Conservation (phyloP, 2,797 vertebrate species). For the Ctenochaetus hawaiiensis region DNA sequence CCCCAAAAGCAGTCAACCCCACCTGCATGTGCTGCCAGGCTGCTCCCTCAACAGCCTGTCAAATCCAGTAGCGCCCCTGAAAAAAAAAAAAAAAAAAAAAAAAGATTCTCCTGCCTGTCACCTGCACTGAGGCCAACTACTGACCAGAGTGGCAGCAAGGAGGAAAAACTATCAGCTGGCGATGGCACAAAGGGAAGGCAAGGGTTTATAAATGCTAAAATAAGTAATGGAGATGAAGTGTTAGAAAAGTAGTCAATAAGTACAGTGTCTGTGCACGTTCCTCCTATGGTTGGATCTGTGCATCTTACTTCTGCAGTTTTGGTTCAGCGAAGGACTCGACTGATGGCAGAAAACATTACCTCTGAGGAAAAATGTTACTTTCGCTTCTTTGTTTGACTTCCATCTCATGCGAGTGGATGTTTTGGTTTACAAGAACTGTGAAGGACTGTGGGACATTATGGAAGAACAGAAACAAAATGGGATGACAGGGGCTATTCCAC, state of each 20-base stretch:
- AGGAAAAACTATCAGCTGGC: conserved; percentile 48
- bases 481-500: conserved; percentile 19
- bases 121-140: conserved; percentile 58
- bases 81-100: neutral
- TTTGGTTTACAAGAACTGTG: conserved; percentile 35
- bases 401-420: conserved; percentile 60
- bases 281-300: conserved; percentile 84
- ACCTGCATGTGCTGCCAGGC: conserved; percentile 99
- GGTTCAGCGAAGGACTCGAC: conserved; percentile 59
- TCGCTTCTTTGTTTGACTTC: conserved; percentile 52
- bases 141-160: conserved; percentile 55
- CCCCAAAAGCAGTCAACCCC: conserved; percentile 95
- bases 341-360: conserved; percentile 67
- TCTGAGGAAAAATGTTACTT: conserved; percentile 59
- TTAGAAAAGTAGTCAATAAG: conserved; percentile 54
- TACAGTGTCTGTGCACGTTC: conserved; percentile 75
- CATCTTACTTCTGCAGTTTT: conserved; percentile 62
- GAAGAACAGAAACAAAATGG: conserved; percentile 25
- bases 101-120: conserved; percentile 55
- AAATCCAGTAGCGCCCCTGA: conserved; percentile 91
- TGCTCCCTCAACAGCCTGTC: conserved; percentile 95
- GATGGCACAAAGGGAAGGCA: conserved; percentile 61
- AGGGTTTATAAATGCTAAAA: conserved; percentile 58
- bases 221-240: conserved; percentile 32
- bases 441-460: conserved; percentile 5